Conservation (phyloP, 2,888 invertebrate species). For the Philaethria dido region DNA sequence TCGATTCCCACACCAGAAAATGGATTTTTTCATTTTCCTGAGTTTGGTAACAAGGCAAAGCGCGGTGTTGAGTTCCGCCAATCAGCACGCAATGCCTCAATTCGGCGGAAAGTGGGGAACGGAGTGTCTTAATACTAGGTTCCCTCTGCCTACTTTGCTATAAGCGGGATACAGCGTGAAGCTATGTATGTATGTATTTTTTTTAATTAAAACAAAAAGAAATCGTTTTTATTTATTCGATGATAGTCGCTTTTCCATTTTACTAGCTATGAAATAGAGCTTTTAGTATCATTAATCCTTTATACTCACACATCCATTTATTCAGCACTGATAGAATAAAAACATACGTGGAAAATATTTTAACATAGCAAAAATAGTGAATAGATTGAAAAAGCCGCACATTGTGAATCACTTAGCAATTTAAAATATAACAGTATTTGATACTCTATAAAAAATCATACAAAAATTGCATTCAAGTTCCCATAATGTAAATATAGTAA, state of each 20-base stretch:
- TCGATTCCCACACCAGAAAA: too few species aligned
- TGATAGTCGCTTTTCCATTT: background rate
- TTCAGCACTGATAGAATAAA: slow-evolving; percentile 4
- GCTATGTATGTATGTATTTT: too few species aligned
- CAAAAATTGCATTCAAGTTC: too few species aligned
- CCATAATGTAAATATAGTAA: too few species aligned
- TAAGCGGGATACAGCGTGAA: too few species aligned
- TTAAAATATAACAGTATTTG: background rate
- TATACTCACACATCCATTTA: slow-evolving; percentile 3
- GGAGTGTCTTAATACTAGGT: too few species aligned
- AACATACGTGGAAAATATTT: background rate
- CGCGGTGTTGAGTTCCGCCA: too few species aligned
- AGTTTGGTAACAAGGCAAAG: too few species aligned
- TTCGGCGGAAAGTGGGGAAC: too few species aligned
- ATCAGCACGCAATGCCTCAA: too few species aligned
- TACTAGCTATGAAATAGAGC: slow-evolving; percentile 5
- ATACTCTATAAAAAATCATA: background rate
- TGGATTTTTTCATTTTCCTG: too few species aligned
- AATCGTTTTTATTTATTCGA: background rate
- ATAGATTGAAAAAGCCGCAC: background rate
- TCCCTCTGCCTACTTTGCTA: too few species aligned
- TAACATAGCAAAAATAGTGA: background rate
- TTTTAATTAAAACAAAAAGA: background rate
- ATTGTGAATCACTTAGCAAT: slow-evolving; percentile 7
- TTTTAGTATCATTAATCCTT: slow-evolving; percentile 24